Percentiles rank a stretch among this genome's conserved stretches.
These are phyloP conservation scores for Bugula neritina DNA, from an alignment of 2,888 invertebrate species.

Conservation along the genomic window DNA sequence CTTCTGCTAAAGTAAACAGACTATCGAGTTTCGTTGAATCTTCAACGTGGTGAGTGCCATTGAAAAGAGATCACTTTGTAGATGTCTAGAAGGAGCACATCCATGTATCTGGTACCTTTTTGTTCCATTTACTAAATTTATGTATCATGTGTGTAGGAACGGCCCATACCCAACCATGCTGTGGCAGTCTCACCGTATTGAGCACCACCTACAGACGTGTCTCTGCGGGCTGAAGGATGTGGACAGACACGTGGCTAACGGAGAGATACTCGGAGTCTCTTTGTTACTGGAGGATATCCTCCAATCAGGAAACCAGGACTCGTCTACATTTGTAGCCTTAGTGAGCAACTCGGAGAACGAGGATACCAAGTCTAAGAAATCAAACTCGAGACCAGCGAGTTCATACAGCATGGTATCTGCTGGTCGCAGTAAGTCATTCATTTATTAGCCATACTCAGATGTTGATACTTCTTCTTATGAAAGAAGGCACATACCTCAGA, in stretches of 20 bases:
- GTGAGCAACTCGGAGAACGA: not conserved
- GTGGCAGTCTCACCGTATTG: constrained; percentile 48
- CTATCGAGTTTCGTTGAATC: too few species aligned
- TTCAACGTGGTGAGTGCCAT: too few species aligned
- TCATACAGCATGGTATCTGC: constrained; percentile 27
- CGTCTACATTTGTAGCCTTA: constrained; percentile 34
- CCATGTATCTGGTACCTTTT: too few species aligned
- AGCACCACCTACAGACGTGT: constrained; percentile 47
- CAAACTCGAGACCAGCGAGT: constrained; percentile 15
- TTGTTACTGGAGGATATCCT: constrained; percentile 51
- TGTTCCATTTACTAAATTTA: too few species aligned
- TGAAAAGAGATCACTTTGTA: too few species aligned
- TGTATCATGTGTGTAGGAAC: too few species aligned
- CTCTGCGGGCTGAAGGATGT: constrained; percentile 49
- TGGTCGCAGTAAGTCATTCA: constrained; percentile 8
- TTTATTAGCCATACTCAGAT: not conserved
- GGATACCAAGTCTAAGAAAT: constrained; percentile 18
- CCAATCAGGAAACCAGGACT: constrained; percentile 41
- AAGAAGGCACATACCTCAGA: too few species aligned
- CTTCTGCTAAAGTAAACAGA: too few species aligned
- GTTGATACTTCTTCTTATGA: too few species aligned
- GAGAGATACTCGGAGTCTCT: constrained; percentile 51
- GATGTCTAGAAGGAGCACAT: too few species aligned
- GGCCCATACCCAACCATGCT: constrained; percentile 47
- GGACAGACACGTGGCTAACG: constrained; percentile 52